Evolutionary conservation across 2,113 vertebrate species (phyloP), one percentile per base, ranked within the genome.

Genomic region (Odobenus rosmarus): DNA sequence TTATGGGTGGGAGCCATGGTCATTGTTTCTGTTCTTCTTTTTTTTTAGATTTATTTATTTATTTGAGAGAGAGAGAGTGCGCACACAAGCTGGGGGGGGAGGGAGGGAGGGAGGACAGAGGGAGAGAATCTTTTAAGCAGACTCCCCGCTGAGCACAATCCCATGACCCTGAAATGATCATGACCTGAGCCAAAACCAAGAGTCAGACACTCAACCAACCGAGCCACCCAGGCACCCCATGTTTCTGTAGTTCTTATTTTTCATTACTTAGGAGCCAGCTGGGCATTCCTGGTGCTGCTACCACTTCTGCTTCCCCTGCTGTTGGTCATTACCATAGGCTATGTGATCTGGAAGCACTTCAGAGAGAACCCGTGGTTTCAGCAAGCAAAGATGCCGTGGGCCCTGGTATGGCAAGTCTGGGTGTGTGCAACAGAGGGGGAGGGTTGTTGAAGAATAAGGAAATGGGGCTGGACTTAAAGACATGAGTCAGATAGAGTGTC

Each of bases 381-480:
- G 69, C 33, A 0, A 64, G 12, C 49, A 9, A 93, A 95, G 95
- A 95, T 10, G 51, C 96, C 98, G 0, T 59, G 11, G 46, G 76
- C 84, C 23, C 93, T 98, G 97, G 98, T 98, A 97, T 13, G 85
- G 39, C 90, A 31, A 23, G 14, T 28, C 13, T 26, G 36, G 72
- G 93, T 4, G 0, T 9, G 0, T 2, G 28, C 0, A 0, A 55
- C 33, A 2, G 39, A 8, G 3, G 3, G 18, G 71, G 26, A 23
- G 15, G 74, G 36, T 12, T 31, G 24, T 6, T 7, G 31, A 57
- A 9, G 55, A 51, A 23, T 7, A 64, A 55, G 74, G 59, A 62
- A 28, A 9, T 7, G 51, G 11, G 59, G 10, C 69, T 33, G 24
- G 53, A 51, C 18, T 71, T 46, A 71, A 33, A 67, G 10, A 31